These are phyloP conservation scores for Scelioninae gen. 2 DNA, from an alignment of 2,888 invertebrate species.

Conservation along the genomic window DNA sequence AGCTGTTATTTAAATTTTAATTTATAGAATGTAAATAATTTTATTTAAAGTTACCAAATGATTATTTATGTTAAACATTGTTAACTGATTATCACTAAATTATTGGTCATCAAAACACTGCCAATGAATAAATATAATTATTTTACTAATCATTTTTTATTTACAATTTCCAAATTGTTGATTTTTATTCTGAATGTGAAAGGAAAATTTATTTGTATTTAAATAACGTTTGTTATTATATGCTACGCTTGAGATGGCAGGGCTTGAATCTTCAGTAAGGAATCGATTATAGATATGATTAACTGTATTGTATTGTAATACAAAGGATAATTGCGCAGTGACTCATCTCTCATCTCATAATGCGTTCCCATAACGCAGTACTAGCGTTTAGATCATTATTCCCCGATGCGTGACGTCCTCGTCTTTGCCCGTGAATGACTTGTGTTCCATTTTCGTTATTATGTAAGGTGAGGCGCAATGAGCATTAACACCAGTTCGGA, in stretches of 20 bases:
- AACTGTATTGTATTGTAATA: conserved; percentile 59
- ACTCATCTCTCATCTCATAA: conserved; percentile 65
- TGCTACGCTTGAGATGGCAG: conserved; percentile 41
- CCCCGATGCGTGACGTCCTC: conserved; percentile 69
- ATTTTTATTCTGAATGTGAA: not conserved
- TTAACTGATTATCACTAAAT: too few relatives aligned
- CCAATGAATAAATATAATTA: too few relatives aligned
- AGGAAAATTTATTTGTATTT: not conserved
- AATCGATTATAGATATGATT: conserved; percentile 61
- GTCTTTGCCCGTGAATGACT: conserved; percentile 67
- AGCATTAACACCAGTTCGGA: conserved; percentile 38
- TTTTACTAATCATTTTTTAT: too few relatives aligned
- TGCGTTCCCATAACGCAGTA: conserved; percentile 61
- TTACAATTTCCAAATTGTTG: too few relatives aligned
- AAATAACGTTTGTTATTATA: conserved; percentile 13
- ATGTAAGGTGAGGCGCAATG: conserved; percentile 63
- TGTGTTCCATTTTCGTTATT: conserved; percentile 67
- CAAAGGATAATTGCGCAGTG: conserved; percentile 64
- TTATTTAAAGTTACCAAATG: too few relatives aligned
- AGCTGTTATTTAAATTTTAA: too few relatives aligned
- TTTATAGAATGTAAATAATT: too few relatives aligned
- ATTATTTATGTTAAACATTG: too few relatives aligned
- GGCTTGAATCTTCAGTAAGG: conserved; percentile 49
- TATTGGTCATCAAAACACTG: too few relatives aligned
- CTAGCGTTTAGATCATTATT: conserved; percentile 52